Base-by-base conservation (phyloP, 2,113 vertebrate genomes). In the Rana temporaria region DNA sequence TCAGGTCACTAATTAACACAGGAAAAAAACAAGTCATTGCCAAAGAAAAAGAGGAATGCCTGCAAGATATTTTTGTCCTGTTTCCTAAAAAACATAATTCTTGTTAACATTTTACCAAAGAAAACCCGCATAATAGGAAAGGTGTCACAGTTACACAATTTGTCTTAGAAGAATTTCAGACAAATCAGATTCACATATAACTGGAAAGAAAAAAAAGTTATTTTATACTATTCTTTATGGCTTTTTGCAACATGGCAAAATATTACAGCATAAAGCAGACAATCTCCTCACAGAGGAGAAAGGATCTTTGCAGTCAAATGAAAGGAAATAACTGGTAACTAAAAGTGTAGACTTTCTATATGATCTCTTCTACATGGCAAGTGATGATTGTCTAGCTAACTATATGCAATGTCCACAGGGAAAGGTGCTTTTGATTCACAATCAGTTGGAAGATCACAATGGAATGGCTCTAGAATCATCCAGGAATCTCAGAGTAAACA, bases 241-340 rank as follows among this genome's bases (percentile, higher is more conserved):
- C 96, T 97, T 96, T 92, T 95, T 92, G 93, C 93, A 94, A 92
- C 91, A 93, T 94, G 92, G 91, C 92, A 95, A 92, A 94, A 90
- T 91, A 92, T 92, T 93, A 94, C 93, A 94, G 92, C 91, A 91
- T 90, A 90, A 92, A 95, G 95, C 88, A 94, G 91, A 93, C 87
- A 83, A 87, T 96, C 94, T 96, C 97, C 97, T 98, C 97, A 98
- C 59, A 90, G 97, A 98, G 96, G 97, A 97, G 95, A 89, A 90
- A 93, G 86, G 86, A 89, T 87, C 95, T 95, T 92, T 94, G 91
- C 95, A 95, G 94, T 93, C 92, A 91, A 91, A 90, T 88, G 85
- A 92, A 90, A 90, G 90, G 68, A 59, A 0, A 84, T 86, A 87
- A 87, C 90, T 11, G 18, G 52, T 68, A 79, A 75, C 85, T 30